These are phyloP conservation scores for Mactromeris polynyma DNA, from an alignment of 2,888 invertebrate genomes.

Conservation along the genomic window DNA sequence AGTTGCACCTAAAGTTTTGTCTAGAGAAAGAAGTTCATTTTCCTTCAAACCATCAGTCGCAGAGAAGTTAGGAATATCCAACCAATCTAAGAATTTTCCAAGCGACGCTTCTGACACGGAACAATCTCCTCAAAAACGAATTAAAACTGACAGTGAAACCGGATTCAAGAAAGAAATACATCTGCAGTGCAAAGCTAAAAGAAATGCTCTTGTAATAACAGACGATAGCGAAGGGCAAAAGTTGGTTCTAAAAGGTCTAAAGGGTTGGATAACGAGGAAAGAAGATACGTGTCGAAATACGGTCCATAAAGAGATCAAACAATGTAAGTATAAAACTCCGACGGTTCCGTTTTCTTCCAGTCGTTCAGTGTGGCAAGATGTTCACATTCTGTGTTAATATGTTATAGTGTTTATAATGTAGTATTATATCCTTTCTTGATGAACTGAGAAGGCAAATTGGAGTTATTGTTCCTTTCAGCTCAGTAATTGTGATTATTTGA, in stretches of 20 bases:
- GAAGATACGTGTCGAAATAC: conserved; percentile 39
- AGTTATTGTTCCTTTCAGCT: too few relatives aligned
- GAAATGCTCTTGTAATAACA: conserved; percentile 52
- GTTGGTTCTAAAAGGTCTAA: conserved; percentile 48
- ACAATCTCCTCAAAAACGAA: conserved; percentile 17
- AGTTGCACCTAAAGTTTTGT: conserved; percentile 30
- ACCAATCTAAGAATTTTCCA: background rate
- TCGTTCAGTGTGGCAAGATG: background rate
- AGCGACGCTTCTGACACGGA: conserved; percentile 18
- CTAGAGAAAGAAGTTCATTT: conserved; percentile 6
- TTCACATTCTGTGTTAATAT: too few relatives aligned
- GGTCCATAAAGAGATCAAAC: conserved; percentile 38
- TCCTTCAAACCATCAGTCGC: background rate
- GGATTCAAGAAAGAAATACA: conserved; percentile 47
- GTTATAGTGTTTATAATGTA: too few relatives aligned
- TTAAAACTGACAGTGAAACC: background rate
- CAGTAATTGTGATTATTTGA: too few relatives aligned
- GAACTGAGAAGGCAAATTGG: too few relatives aligned
- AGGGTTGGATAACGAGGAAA: conserved; percentile 49
- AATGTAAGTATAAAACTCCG: conserved; percentile 56
- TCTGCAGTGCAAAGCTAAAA: conserved; percentile 31
- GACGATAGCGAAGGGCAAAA: conserved; percentile 52
- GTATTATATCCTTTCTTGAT: too few relatives aligned
- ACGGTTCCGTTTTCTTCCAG: too few relatives aligned
- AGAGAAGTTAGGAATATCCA: background rate